phyloP scores from a whole-genome alignment of 2,888 invertebrate species.

The Microdon myrmicae region DNA sequence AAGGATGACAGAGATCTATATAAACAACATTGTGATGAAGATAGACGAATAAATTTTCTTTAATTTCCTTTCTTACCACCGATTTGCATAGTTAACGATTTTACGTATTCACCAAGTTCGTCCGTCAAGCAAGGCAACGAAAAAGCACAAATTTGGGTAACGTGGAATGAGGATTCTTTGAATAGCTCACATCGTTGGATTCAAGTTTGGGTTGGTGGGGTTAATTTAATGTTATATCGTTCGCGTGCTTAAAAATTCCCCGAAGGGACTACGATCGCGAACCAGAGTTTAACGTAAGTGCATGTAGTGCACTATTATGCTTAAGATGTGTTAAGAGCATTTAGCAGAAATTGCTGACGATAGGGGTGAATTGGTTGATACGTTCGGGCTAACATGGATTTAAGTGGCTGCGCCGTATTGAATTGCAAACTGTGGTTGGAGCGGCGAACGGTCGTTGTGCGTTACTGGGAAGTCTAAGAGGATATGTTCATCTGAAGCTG shows the following conservation, averaged over 20 bases:
- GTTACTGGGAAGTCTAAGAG: no score
- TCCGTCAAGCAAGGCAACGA: no score
- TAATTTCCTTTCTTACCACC: slow-evolving; percentile 38
- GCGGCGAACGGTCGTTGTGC: no score
- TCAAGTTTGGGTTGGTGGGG: not conserved
- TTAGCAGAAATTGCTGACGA: slow-evolving; percentile 14
- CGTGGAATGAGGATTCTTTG: slow-evolving; percentile 17
- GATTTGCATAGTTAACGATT: slow-evolving; percentile 42
- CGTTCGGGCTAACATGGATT: not conserved
- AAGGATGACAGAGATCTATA: no score
- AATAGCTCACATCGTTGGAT: not conserved
- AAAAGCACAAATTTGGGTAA: slow-evolving; percentile 28
- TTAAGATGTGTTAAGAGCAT: not conserved
- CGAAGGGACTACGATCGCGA: not conserved
- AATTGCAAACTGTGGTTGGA: no score
- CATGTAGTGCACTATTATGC: not conserved
- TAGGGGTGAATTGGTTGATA: slow-evolving; percentile 13
- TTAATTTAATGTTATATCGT: not conserved
- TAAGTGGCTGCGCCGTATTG: no score
- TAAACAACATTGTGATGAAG: slow-evolving; percentile 13
- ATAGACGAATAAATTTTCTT: slow-evolving; percentile 42
- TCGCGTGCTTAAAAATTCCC: slow-evolving; percentile 1
- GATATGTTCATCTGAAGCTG: no score
- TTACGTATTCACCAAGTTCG: slow-evolving; percentile 30
- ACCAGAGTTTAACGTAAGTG: not conserved